Evolutionary conservation across 1,140 invertebrate genomes (phyloP), one percentile per base, ranked within the genome.

Genomic region (Drosophila parvula): DNA sequence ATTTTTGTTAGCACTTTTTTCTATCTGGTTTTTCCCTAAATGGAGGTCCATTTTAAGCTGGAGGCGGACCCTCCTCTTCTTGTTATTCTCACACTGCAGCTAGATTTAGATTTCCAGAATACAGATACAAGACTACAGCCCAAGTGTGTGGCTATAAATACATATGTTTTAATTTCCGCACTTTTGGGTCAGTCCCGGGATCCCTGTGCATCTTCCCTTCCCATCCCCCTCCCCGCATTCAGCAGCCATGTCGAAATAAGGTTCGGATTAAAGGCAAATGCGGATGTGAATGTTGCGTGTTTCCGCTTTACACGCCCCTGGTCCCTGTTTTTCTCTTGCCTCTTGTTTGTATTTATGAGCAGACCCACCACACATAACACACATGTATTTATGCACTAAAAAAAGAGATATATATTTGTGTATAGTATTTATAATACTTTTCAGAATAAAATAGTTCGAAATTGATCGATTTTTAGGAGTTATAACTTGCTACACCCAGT

Each of bases 111-210:
- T 68, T 40, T 43, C 18, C 50, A 57, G 28, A 58, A 58, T 57
- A 41, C 14, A 48, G 74, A 78, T 75, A 82, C 47, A 53, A 48
- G 60, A 71, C 45, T 47, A 58, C 65, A 40, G 68, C 14, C 48
- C 70, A 78, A 84, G 77, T 86, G 83, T 82, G 65, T 36, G 62
- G 84, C 84, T 76, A 89, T 89, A 89, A 89, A 89, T 89, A 89
- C 84, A 89, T 89, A 89, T 89, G 84, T 89, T 89, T 89, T 89
- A 89, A 89, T 89, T 89, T 89, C 84, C 84, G 84, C 84, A 89
- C 69, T 89, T 89, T 89, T 89, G 85, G 84, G 84, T 90, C 80
- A 84, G 83, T 73, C 57, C 78, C 55, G 78, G 78, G 57, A 70
- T 32, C 45, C 45, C 59, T 53, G 40, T 45, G 36, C 65, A 41